These are phyloP conservation scores for Paguma larvata DNA, from an alignment of 2,797 vertebrate species.

Conservation along the genomic window DNA sequence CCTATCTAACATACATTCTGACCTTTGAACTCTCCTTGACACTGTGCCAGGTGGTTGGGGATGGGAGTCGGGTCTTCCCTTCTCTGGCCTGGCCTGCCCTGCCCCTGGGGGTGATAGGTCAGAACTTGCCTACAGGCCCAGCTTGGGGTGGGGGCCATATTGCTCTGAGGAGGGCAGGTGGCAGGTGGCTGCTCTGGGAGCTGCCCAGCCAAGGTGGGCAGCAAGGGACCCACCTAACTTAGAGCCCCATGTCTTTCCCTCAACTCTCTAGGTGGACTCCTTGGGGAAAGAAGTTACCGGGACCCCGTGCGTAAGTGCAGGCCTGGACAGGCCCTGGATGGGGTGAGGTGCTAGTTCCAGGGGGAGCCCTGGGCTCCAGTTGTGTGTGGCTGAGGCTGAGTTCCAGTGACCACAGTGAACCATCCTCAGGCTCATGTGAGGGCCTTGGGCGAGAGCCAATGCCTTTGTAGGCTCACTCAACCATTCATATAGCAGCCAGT, in stretches of 20 bases:
- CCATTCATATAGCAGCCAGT: not conserved
- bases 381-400: not conserved
- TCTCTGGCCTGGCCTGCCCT: not conserved
- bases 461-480: not conserved
- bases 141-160: not conserved
- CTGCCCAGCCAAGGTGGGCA: not conserved
- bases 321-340: not conserved
- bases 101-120: not conserved
- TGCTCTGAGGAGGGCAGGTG: not conserved
- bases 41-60: not conserved
- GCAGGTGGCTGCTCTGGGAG: not conserved
- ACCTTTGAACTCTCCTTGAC: not conserved
- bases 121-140: not conserved
- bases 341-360: not conserved
- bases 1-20: not conserved
- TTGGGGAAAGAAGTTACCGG: constrained; percentile 91
- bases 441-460: not conserved
- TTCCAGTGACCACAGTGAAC: not conserved
- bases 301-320: constrained; percentile 90
- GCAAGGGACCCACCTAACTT: not conserved
- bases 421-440: not conserved
- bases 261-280: constrained; percentile 83
- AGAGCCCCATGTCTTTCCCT: constrained; percentile 72
- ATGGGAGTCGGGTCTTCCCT: not conserved
- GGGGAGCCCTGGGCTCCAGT: not conserved